A percentile compares a stretch with the other conserved stretches of the same genome.
phyloP scores from a whole-genome alignment of 2,113 vertebrate genomes.

The Sturnus vulgaris region DNA sequence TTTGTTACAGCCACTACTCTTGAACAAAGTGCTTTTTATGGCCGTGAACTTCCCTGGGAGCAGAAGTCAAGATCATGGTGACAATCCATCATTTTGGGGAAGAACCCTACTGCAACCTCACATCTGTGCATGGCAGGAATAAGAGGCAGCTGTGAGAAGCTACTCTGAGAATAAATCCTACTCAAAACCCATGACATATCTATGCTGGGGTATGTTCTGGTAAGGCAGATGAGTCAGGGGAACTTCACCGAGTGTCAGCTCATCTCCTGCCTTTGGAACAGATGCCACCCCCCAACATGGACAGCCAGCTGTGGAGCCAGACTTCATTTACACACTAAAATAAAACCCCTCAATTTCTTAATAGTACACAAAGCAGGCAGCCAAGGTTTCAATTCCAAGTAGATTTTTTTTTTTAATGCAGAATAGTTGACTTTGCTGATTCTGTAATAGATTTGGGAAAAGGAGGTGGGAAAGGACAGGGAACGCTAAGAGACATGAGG shows the following conservation, averaged over 20 bases:
- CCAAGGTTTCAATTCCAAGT: neutral
- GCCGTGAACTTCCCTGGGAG: constrained; percentile 11
- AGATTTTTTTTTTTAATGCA: no score
- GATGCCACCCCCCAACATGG: neutral
- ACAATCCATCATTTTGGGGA: constrained; percentile 27
- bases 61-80: neutral
- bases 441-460: neutral
- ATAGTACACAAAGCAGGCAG: neutral
- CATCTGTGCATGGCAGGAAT: neutral
- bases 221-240: neutral
- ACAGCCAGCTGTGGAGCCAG: neutral
- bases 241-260: neutral
- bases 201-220: neutral
- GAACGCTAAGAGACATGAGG: neutral
- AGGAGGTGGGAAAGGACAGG: neutral
- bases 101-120: constrained; percentile 6
- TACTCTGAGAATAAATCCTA: neutral
- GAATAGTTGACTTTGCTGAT: neutral
- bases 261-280: neutral
- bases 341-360: neutral
- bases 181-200: neutral
- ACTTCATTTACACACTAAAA: neutral
- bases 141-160: neutral
- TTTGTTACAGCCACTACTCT: constrained; percentile 74
- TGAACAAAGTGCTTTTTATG: constrained; percentile 71